phyloP scores from a whole-genome alignment of 2,888 invertebrate species.

The Tinea semifulvella region DNA sequence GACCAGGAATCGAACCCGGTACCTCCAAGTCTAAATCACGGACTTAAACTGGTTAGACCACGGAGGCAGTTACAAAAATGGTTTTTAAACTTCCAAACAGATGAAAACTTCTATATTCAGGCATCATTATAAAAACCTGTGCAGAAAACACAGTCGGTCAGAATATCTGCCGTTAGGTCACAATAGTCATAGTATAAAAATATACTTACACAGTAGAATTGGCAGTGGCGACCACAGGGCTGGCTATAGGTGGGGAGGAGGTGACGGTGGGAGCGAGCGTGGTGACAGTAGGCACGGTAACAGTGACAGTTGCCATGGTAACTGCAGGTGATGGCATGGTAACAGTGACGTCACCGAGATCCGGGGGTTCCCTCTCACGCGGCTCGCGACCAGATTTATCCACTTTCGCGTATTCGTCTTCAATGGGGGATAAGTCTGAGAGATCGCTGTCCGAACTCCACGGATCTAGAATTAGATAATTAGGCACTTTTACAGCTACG shows the following conservation, averaged over 20 bases:
- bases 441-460: constrained; percentile 89
- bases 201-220: constrained; percentile 25
- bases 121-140: no score
- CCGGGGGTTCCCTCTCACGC: constrained; percentile 41
- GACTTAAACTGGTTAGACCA: no score
- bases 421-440: constrained; percentile 84
- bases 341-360: constrained; percentile 52
- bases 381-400: constrained; percentile 41
- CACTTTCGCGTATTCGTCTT: constrained; percentile 66
- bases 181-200: no score
- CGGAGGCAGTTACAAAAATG: no score
- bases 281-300: constrained; percentile 16
- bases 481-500: no score
- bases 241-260: neutral
- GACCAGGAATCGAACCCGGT: no score
- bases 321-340: constrained; percentile 15
- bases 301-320: constrained; percentile 18
- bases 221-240: constrained; percentile 17
- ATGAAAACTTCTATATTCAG: no score
- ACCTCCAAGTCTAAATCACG: no score
- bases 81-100: no score
- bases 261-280: constrained; percentile 13
- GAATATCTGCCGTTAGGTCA: no score
- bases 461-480: constrained; percentile 54
- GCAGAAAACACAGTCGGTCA: no score